Conservation (phyloP, 2,888 invertebrate genomes). For the Phasia obesa region DNA sequence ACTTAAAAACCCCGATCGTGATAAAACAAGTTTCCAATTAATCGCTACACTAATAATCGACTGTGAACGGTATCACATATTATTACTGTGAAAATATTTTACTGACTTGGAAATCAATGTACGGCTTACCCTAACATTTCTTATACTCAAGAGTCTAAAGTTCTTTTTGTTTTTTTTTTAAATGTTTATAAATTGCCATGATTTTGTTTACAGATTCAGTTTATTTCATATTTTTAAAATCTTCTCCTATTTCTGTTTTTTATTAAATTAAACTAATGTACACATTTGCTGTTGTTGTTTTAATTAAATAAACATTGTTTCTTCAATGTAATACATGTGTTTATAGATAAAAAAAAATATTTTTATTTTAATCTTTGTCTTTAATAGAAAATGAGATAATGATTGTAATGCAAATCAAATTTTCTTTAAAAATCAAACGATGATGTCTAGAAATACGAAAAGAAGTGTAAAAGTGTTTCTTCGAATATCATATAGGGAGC, state of each 20-base stretch:
- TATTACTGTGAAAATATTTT: too few species aligned
- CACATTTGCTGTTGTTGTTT: slow-evolving; percentile 18
- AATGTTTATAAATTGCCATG: slow-evolving; percentile 50
- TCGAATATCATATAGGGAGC: too few species aligned
- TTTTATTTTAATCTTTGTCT: slow-evolving; percentile 8
- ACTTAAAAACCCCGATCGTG: too few species aligned
- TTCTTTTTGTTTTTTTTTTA: slow-evolving; percentile 14
- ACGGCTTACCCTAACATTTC: slow-evolving; percentile 22
- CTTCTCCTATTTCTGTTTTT: slow-evolving; percentile 27
- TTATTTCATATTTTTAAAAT: slow-evolving; percentile 1
- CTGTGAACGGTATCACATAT: too few species aligned
- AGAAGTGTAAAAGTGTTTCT: not conserved
- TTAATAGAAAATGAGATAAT: slow-evolving; percentile 25
- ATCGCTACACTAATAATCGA: too few species aligned
- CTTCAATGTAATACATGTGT: slow-evolving; percentile 54
- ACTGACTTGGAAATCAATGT: not conserved
- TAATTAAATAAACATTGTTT: slow-evolving; percentile 57
- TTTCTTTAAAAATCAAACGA: slow-evolving; percentile 1
- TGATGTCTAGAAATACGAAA: slow-evolving; percentile 11
- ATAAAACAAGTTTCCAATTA: too few species aligned
- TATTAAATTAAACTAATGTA: slow-evolving; percentile 10
- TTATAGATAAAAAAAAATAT: slow-evolving; percentile 9
- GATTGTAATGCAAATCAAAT: slow-evolving; percentile 27
- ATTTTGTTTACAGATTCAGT: slow-evolving; percentile 54
- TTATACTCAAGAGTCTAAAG: slow-evolving; percentile 25